Base-by-base conservation (phyloP, 2,113 vertebrate genomes). In the Lampris incognitus region DNA sequence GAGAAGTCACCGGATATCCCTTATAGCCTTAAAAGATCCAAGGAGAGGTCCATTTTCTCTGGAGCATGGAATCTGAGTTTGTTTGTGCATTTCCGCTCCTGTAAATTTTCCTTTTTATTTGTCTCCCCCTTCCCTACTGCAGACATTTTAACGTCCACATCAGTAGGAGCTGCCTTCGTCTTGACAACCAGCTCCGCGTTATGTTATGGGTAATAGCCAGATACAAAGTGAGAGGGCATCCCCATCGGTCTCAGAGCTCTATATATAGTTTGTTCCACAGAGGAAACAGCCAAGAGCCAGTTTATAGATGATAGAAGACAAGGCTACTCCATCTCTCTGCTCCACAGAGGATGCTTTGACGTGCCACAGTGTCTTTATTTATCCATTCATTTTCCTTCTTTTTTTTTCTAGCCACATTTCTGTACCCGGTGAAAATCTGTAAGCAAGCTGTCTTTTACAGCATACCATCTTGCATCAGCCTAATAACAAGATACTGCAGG, bases 141-240 rank as follows among this genome's bases (percentile, higher is more conserved):
- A 95, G 94, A 94, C 83, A 91, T 85, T 89, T 94, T 92, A 93
- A 92, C 91, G 84, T 92, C 88, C 87, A 90, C 94, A 95, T 93
- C 91, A 88, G 90, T 93, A 94, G 94, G 95, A 95, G 94, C 93
- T 94, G 92, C 93, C 86, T 93, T 94, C 90, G 93, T 95, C 88
- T 95, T 93, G 90, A 94, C 94, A 95, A 96, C 93, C 94, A 92
- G 88, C 88, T 92, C 91, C 87, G 94, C 94, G 96, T 96, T 96
- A 96, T 94, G 96, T 96, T 96, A 96, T 94, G 95, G 95, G 94
- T 95, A 96, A 96, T 97, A 95, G 94, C 92, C 84, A 88, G 93
- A 93, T 91, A 92, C 83, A 95, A 94, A 95, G 73, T 82, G 69
- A 90, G 81, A 91, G 90, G 95, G 94, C 95, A 96, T 96, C 97